phyloP scores from a whole-genome alignment of 1,140 invertebrate species.

The Cyrtorhinus lividipennis region DNA sequence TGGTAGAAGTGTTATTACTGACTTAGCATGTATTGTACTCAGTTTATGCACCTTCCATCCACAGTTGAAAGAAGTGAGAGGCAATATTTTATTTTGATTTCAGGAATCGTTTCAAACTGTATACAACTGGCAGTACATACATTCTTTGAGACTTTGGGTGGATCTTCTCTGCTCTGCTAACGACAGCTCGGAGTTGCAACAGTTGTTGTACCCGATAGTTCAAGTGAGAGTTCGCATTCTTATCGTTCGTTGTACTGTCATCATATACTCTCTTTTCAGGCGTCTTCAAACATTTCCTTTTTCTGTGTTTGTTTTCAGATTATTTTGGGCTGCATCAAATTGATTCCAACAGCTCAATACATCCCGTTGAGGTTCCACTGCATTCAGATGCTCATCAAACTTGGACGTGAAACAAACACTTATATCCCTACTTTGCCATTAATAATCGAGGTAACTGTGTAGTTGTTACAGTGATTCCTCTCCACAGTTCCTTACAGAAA shows the following conservation, averaged over 20 bases:
- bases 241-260: background rate
- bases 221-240: slow-evolving; percentile 51
- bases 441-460: slow-evolving; percentile 43
- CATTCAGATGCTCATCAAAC: slow-evolving; percentile 61
- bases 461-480: background rate
- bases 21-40: too few relatives aligned
- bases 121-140: slow-evolving; percentile 98
- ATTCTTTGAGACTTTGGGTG: slow-evolving; percentile 81
- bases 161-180: slow-evolving; percentile 52
- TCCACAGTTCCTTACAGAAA: slow-evolving; percentile 3
- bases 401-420: slow-evolving; percentile 61
- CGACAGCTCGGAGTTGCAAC: slow-evolving; percentile 55
- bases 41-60: too few relatives aligned
- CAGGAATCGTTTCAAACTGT: slow-evolving; percentile 79
- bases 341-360: slow-evolving; percentile 80
- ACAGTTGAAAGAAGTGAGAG: background rate
- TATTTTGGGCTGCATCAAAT: slow-evolving; percentile 58
- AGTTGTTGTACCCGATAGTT: slow-evolving; percentile 80
- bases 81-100: slow-evolving; percentile 23
- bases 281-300: too few relatives aligned
- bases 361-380: slow-evolving; percentile 90
- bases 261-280: too few relatives aligned
- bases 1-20: too few relatives aligned
- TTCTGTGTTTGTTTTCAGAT: slow-evolving; percentile 38
- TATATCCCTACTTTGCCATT: slow-evolving; percentile 87